Evolutionary conservation across 2,113 vertebrate species (phyloP).

Genomic region (Sinocyclocheilus grahami): DNA sequence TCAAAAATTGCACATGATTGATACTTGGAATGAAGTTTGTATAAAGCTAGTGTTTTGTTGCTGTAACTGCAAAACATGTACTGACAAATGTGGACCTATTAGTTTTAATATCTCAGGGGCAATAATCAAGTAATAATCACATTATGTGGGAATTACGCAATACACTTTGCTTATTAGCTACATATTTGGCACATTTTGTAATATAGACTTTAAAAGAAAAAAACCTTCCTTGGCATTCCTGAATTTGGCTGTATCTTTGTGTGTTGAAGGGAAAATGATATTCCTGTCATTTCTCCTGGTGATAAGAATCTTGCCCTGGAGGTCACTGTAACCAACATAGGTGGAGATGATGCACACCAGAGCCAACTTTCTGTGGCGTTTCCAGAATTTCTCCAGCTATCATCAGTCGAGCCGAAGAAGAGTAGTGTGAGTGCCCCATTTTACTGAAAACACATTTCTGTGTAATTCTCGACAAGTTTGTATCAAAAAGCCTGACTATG

Average conservation of each 20-base stretch:
- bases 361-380: constrained; percentile 77
- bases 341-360: constrained; percentile 89
- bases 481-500: neutral
- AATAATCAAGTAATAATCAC: neutral
- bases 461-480: neutral
- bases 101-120: neutral
- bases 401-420: constrained; percentile 71
- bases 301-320: constrained; percentile 86
- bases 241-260: neutral
- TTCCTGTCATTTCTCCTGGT: constrained; percentile 84
- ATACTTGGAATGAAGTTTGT: neutral
- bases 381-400: constrained; percentile 82
- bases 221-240: neutral
- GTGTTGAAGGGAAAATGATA: constrained; percentile 75
- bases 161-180: neutral
- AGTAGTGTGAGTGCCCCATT: constrained; percentile 65
- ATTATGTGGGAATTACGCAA: neutral
- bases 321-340: constrained; percentile 85
- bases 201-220: neutral
- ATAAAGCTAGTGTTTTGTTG: neutral
- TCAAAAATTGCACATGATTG: neutral
- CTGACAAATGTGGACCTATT: neutral
- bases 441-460: neutral
- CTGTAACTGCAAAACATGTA: neutral
- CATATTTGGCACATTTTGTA: neutral